Evolutionary conservation across 2,113 vertebrate species (phyloP), one percentile per base, ranked within the genome.

Genomic region (Glaucomys volans): DNA sequence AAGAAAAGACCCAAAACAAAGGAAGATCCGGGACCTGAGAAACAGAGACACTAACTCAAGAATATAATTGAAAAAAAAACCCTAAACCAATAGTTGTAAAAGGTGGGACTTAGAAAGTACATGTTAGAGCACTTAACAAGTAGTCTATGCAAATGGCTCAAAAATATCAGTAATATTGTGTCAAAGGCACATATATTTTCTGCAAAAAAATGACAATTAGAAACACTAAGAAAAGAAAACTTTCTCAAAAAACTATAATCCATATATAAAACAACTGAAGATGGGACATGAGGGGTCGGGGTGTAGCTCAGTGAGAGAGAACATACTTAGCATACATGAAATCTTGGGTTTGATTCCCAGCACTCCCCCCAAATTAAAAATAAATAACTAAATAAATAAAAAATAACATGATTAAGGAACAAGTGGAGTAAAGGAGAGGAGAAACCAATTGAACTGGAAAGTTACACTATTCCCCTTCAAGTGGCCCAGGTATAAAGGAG

Each of bases 371-470:
- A 57, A 57, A 57, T 57, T 57, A 57, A 57, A 57, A 57, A 57
- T 24, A 66, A 66, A 54, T 77, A 77, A 77, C 32, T 35, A 40
- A 54, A 81, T n/a, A 82, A 62, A 81, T n/a, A 24, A 82, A 71
- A 72, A 57, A 12, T 59, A 91, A 30, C 5, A 32, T 44, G 12
- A 86, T 30, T 93, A 47, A 83, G 47, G 59, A 83, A 42, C 10
- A 40, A 20, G 28, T 85, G 22, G 35, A 64, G 11, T 59, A 16
- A 81, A 90, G 66, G 28, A 92, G 86, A 93, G 20, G 35, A 35
- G 76, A 92, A 92, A 83, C 32, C 5, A 84, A 47, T 24, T 83
- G 52, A 94, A 92, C 50, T 72, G 37, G 52, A 92, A 88, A 83
- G 13, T 32, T 67, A 30, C 84, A 59, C 57, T 77, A 52, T 18